phyloP scores from a whole-genome alignment of 1,140 invertebrate genomes.

The Parapsyche elsis region DNA sequence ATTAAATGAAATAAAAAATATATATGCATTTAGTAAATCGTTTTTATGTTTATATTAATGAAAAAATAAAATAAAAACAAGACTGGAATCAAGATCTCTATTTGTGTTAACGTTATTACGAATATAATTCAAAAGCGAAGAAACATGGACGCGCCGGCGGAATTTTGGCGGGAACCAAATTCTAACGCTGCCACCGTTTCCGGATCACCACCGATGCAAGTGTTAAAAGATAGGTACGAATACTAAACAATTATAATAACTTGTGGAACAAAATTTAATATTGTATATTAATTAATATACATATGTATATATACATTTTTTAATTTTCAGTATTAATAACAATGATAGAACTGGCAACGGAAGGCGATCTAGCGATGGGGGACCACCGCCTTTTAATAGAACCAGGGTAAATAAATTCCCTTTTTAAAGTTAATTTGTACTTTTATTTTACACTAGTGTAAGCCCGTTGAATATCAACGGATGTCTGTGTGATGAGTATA shows the following conservation, averaged over 20 bases:
- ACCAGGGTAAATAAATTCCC: slow-evolving; percentile 41
- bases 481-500: too few relatives aligned
- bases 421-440: background rate
- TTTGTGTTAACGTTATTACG: slow-evolving; percentile 23
- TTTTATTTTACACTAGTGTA: background rate
- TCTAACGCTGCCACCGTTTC: slow-evolving; percentile 8
- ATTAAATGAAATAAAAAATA: too few relatives aligned
- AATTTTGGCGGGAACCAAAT: slow-evolving; percentile 32
- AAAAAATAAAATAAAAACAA: background rate
- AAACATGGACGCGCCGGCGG: slow-evolving; percentile 26
- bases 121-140: background rate
- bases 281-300: too few relatives aligned
- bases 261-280: too few relatives aligned
- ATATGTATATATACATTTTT: background rate
- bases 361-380: slow-evolving; percentile 47
- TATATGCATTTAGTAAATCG: slow-evolving; percentile 26
- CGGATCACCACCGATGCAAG: slow-evolving; percentile 19
- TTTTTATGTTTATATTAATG: slow-evolving; percentile 10
- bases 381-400: slow-evolving; percentile 50
- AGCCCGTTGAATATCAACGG: too few relatives aligned
- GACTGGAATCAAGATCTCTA: slow-evolving; percentile 29
- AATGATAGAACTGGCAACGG: slow-evolving; percentile 14
- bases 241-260: too few relatives aligned
- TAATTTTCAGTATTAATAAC: slow-evolving; percentile 1
- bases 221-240: slow-evolving; percentile 28